Evolutionary conservation across 2,797 vertebrate genomes (phyloP).

Genomic region (Morus bassanus): DNA sequence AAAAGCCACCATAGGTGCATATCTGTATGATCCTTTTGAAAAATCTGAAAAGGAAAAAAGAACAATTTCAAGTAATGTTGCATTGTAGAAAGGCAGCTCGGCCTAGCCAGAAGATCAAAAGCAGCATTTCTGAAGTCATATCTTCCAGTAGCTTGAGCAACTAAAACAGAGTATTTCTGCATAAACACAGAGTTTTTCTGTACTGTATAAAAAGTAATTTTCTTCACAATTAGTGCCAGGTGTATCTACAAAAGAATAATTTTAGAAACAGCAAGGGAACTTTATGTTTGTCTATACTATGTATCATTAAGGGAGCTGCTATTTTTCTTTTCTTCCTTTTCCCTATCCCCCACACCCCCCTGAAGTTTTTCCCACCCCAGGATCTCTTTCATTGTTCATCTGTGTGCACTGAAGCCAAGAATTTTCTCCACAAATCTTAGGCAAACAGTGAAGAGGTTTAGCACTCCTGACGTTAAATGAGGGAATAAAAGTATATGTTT

Average conservation of each 20-base stretch:
- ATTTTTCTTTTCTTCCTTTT: neutral
- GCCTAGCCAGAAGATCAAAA: neutral
- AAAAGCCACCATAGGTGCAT: slow-evolving; percentile 83
- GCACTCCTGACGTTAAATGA: neutral
- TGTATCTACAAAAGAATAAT: neutral
- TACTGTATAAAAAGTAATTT: slow-evolving; percentile 14
- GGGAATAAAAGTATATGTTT: neutral
- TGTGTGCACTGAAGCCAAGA: neutral
- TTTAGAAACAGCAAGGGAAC: slow-evolving; percentile 28
- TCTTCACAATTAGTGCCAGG: slow-evolving; percentile 37
- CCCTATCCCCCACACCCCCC: fast-evolving
- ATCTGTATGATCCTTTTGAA: slow-evolving; percentile 82
- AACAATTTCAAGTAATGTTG: neutral
- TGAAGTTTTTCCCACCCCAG: neutral
- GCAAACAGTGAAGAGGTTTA: neutral
- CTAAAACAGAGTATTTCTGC: neutral
- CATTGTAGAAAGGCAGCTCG: neutral
- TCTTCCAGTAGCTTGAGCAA: neutral
- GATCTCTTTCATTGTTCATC: neutral
- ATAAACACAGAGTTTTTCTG: neutral
- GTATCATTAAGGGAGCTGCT: neutral
- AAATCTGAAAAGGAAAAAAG: slow-evolving; percentile 74
- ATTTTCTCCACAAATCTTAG: neutral
- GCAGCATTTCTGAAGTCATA: neutral
- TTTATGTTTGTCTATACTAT: neutral